These are phyloP conservation scores for Echeneis naucrates DNA, from an alignment of 2,797 vertebrate species.

Conservation along the genomic window DNA sequence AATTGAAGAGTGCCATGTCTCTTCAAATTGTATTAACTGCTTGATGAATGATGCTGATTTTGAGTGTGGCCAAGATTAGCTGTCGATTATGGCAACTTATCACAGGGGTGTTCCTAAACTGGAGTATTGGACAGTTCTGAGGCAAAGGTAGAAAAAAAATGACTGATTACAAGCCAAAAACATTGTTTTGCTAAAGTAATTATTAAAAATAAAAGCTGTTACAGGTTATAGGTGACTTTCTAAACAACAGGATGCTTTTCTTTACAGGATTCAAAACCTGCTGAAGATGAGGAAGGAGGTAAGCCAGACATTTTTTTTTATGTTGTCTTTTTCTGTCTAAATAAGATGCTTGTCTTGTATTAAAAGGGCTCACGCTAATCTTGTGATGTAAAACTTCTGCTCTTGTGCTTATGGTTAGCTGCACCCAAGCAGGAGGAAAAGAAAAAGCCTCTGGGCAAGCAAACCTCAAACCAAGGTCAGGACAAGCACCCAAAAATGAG, in stretches of 20 bases:
- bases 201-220: too few relatives aligned
- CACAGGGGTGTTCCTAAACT: background rate
- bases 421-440: constrained; percentile 84
- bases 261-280: constrained; percentile 64
- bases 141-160: background rate
- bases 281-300: constrained; percentile 72
- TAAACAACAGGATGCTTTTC: background rate
- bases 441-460: constrained; percentile 83
- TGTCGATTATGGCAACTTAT: background rate
- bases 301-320: background rate
- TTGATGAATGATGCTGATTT: background rate
- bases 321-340: fast-evolving
- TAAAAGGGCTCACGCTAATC: fast-evolving
- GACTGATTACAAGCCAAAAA: background rate
- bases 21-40: background rate
- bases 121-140: background rate
- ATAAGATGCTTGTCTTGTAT: background rate
- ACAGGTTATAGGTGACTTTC: background rate
- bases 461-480: constrained; percentile 74
- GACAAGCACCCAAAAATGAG: constrained; percentile 86
- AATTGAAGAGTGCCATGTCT: background rate
- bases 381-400: background rate
- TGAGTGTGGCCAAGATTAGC: background rate
- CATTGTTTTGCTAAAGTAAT: background rate
- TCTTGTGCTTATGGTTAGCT: constrained; percentile 42